These are phyloP conservation scores for Cyphomyrus plagiostoma DNA, from an alignment of 2,113 vertebrate genomes.

Conservation along the genomic window DNA sequence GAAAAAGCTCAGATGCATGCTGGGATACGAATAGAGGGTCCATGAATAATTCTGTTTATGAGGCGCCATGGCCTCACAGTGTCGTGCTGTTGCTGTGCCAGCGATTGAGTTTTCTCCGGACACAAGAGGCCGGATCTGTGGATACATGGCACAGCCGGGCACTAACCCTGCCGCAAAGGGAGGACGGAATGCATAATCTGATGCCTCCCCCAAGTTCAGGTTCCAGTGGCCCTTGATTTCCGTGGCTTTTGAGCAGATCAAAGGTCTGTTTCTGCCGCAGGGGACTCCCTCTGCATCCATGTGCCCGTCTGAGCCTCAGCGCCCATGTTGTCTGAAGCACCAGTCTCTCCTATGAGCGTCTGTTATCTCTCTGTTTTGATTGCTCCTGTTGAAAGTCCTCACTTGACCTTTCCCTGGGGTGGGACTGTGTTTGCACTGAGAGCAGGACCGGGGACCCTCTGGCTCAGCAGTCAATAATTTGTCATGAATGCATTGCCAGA, in stretches of 20 bases:
- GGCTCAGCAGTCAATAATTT: conserved; percentile 13
- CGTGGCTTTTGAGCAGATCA: background rate
- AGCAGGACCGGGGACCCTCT: background rate
- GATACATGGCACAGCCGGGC: background rate
- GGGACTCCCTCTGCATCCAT: background rate
- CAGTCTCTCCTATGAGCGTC: background rate
- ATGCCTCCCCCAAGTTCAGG: background rate
- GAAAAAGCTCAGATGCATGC: background rate
- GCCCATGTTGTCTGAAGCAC: background rate
- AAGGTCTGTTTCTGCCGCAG: background rate
- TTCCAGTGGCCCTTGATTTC: background rate
- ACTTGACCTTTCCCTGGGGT: background rate
- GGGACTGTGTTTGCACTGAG: conserved; percentile 5
- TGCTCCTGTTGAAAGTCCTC: conserved; percentile 11
- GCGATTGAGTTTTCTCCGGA: conserved; percentile 25
- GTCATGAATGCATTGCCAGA: background rate
- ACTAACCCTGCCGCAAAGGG: too few species aligned
- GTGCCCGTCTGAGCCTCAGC: background rate
- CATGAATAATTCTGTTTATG: conserved; percentile 35
- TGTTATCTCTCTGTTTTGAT: conserved; percentile 10
- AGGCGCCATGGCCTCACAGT: background rate
- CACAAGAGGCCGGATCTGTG: background rate
- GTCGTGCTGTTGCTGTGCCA: conserved; percentile 28
- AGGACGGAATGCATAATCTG: background rate
- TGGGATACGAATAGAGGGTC: background rate